A percentile compares a stretch with the other conserved stretches of the same genome.
Conservation (phyloP, 2,797 vertebrate genomes). For the Streptopelia turtur region DNA sequence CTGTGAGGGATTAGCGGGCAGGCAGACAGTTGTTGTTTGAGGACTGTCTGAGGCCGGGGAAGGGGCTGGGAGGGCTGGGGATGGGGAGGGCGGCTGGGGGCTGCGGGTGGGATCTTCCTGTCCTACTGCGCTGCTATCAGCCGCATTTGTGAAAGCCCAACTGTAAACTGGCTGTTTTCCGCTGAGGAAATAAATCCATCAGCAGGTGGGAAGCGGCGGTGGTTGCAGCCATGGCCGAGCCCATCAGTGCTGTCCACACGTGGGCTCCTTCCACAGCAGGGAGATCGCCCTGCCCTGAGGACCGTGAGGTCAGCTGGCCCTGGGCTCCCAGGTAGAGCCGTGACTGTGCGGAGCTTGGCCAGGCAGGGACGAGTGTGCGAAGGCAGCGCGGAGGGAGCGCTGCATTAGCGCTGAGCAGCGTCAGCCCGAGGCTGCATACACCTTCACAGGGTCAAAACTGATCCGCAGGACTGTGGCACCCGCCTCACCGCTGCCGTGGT, state of each 20-base stretch:
- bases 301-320: not conserved
- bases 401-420: not conserved
- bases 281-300: not conserved
- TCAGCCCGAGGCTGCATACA: not conserved
- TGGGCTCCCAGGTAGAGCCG: not conserved
- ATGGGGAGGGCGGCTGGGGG: not conserved
- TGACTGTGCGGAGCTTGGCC: not conserved
- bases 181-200: constrained; percentile 6
- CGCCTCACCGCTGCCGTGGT: not conserved
- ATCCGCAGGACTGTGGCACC: not conserved
- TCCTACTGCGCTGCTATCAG: constrained; percentile 30
- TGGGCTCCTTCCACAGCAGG: not conserved
- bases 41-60: constrained; percentile 77
- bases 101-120: constrained; percentile 65
- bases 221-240: not conserved
- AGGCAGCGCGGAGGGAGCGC: not conserved
- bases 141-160: not conserved
- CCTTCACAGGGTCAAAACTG: not conserved
- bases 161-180: not conserved
- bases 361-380: not conserved
- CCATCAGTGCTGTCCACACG: not conserved
- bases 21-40: constrained; percentile 84
- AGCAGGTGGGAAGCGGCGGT: not conserved
- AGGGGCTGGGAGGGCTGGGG: constrained; percentile 44
- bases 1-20: constrained; percentile 80